Evolutionary conservation across 2,888 invertebrate species (phyloP).

Genomic region (Drosophila atripex): DNA sequence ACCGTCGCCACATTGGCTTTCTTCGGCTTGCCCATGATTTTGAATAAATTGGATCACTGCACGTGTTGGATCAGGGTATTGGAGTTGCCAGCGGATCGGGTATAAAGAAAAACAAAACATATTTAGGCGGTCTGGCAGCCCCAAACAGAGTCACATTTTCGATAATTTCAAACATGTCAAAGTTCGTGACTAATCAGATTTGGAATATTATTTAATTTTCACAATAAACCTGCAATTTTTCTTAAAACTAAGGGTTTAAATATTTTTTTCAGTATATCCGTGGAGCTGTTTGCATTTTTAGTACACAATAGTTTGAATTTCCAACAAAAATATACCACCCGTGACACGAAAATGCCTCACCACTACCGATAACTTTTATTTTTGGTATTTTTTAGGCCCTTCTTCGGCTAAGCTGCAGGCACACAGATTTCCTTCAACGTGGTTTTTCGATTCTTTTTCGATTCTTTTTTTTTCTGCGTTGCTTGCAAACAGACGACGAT

Average conservation of each 20-base stretch:
- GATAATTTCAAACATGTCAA: slow-evolving; percentile 10
- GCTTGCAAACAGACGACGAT: slow-evolving; percentile 78
- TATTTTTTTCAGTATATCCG: no score
- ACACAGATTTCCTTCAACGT: not conserved
- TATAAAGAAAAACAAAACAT: slow-evolving; percentile 1
- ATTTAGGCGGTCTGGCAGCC: slow-evolving; percentile 1
- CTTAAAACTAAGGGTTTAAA: no score
- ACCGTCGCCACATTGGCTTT: slow-evolving; percentile 75
- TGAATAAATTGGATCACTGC: slow-evolving; percentile 36
- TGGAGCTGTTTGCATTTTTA: not conserved
- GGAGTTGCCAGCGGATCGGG: slow-evolving; percentile 3
- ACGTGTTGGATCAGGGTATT: slow-evolving; percentile 61
- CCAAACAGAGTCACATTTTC: slow-evolving; percentile 22
- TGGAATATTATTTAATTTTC: no score
- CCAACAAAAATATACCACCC: not conserved
- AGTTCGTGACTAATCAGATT: not conserved
- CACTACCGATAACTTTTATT: slow-evolving; percentile 14
- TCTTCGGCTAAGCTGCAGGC: not conserved
- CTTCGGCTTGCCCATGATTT: slow-evolving; percentile 89
- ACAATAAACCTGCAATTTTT: no score
- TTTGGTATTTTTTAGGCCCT: not conserved
- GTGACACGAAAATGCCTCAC: not conserved
- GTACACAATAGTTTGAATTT: not conserved
- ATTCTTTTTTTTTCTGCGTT: slow-evolving; percentile 82
- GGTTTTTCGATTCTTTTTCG: slow-evolving; percentile 29